These are phyloP conservation scores for Anisognathus igniventris DNA, from an alignment of 2,797 vertebrate genomes.

Conservation along the genomic window DNA sequence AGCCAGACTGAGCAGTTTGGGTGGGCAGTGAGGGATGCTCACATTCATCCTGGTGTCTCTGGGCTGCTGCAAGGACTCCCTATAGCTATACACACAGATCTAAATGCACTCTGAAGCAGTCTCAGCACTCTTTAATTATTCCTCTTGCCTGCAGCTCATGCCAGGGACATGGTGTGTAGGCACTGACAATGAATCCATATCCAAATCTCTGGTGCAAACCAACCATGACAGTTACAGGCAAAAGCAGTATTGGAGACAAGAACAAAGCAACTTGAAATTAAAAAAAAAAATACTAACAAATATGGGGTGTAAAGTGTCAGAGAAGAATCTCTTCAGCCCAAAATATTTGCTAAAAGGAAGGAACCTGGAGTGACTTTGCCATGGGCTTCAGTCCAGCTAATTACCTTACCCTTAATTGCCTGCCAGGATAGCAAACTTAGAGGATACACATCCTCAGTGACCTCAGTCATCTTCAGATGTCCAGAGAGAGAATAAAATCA, in stretches of 20 bases:
- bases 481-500: neutral
- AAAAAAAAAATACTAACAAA: neutral
- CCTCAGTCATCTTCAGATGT: neutral
- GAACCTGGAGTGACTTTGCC: neutral
- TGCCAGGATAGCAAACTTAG: neutral
- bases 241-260: neutral
- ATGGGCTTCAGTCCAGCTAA: neutral
- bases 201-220: neutral
- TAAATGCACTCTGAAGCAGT: neutral
- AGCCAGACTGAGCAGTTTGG: neutral
- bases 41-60: neutral
- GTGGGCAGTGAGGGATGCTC: neutral
- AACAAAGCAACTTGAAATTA: neutral
- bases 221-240: neutral
- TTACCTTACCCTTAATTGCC: neutral
- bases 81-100: neutral
- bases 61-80: neutral
- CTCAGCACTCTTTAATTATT: neutral
- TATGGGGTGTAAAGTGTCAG: neutral
- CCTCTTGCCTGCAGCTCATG: neutral
- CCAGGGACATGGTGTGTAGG: neutral
- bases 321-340: neutral
- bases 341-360: neutral
- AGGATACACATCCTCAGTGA: accelerated
- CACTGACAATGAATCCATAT: neutral